Evolutionary conservation across 2,888 invertebrate species (phyloP).

Genomic region (Pseudoips prasinana): DNA sequence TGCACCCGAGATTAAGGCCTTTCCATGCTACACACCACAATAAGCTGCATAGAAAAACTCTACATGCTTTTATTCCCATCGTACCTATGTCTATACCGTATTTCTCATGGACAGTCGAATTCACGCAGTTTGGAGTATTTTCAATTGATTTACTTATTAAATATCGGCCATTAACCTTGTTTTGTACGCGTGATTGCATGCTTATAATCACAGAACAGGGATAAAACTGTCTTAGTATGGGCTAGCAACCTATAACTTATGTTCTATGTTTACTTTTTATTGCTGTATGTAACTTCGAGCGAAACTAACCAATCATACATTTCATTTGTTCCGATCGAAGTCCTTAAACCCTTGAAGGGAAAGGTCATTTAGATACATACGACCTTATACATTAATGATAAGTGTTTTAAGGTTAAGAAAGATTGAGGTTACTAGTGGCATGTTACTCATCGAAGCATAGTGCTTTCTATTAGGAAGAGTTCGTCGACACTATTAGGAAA

Average conservation of each 20-base stretch:
- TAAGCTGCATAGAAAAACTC: slow-evolving; percentile 52
- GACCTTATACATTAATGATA: slow-evolving; percentile 25
- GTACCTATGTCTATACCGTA: slow-evolving; percentile 37
- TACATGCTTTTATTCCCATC: slow-evolving; percentile 48
- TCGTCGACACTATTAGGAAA: slow-evolving; percentile 21
- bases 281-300: slow-evolving; percentile 27
- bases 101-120: slow-evolving; percentile 60
- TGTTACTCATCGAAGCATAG: slow-evolving; percentile 9
- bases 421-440: slow-evolving; percentile 17
- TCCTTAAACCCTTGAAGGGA: slow-evolving; percentile 15
- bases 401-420: slow-evolving; percentile 23
- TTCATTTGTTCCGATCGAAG: slow-evolving; percentile 13
- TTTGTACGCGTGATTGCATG: slow-evolving; percentile 70
- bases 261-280: slow-evolving; percentile 27
- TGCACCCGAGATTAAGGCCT: slow-evolving; percentile 57
- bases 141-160: slow-evolving; percentile 77
- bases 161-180: slow-evolving; percentile 69
- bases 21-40: slow-evolving; percentile 42
- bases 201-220: slow-evolving; percentile 56
- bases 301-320: not conserved
- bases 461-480: slow-evolving; percentile 15
- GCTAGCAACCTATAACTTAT: slow-evolving; percentile 31
- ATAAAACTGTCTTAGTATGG: slow-evolving; percentile 22
- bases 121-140: slow-evolving; percentile 53
- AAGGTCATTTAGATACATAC: slow-evolving; percentile 24